Conservation (phyloP, 2,113 vertebrate species). For the Hyaena hyaena region DNA sequence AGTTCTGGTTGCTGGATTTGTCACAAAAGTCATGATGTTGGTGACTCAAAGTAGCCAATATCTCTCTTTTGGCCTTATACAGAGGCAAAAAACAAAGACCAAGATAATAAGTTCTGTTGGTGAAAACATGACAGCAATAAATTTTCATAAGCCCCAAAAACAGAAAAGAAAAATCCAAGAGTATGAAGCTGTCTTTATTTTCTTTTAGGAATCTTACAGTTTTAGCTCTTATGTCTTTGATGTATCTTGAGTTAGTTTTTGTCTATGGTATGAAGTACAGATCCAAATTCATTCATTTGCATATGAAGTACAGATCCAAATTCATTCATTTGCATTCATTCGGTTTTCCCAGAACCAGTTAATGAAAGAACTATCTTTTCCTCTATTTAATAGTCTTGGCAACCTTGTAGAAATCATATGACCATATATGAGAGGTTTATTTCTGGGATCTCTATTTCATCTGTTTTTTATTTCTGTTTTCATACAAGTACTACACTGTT, state of each 20-base stretch:
- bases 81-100: not conserved
- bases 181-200: not conserved
- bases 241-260: not conserved
- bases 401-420: not conserved
- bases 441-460: not conserved
- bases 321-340: not conserved
- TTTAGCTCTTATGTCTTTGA: not conserved
- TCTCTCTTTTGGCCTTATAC: not conserved
- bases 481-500: not conserved
- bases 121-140: not conserved
- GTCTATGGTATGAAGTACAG: not conserved
- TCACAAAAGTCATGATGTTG: conserved; percentile 92
- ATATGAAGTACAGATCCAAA: not conserved
- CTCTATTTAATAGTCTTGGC: not conserved
- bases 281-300: not conserved
- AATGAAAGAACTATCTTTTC: not conserved
- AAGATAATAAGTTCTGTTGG: not conserved
- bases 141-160: not conserved
- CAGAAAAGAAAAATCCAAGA: not conserved
- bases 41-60: conserved; percentile 77
- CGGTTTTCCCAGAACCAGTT: not conserved
- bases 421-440: not conserved
- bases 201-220: not conserved
- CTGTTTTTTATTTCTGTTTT: not conserved
- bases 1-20: conserved; percentile 91